Evolutionary conservation across 2,113 vertebrate species (phyloP), one percentile per base, ranked within the genome.

Genomic region (Tauraco erythrolophus): DNA sequence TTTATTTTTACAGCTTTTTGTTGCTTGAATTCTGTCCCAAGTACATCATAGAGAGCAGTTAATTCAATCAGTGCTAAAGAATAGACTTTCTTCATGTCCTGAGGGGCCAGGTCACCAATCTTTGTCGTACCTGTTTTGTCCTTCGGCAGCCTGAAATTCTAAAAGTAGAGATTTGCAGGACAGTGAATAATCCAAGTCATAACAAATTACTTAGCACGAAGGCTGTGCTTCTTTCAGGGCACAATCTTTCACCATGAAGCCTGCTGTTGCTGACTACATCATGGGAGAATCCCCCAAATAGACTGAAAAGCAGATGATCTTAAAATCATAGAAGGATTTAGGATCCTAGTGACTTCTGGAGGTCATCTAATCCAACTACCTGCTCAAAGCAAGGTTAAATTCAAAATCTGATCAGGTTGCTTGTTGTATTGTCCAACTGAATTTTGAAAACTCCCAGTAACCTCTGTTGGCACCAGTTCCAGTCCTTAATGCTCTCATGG

Each of bases 81-180:
- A 78, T 92, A 98, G n/a, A 99, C 99, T 84, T 99, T 99, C 98
- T 99, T 99, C 99, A 99, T 99, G 92, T 99, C 99, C 96, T 98
- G 98, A 65, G 98, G 95, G 12, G 99, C 99, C 41, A 99, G 98
- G 96, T 99, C 99, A 60, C 99, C 99, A 78, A 99, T 98, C 97
- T 96, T 99, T 33, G 99, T 99, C 89, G 97, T 99, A 69, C 99
- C 99, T 1, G 99, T 99, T 98, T 99, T 99, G 97, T 99, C 99
- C 95, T 98, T 98, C 11, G 98, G 98, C 83, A 99, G 92, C 96
- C 98, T 99, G 85, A 99, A 99, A 97, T 99, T 99, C 99, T 99
- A 72, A 93, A 92, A 97, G 54, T 90, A 92, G 96, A 88, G 51
- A 87, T 81, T 89, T 92, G 82, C 53, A 94, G 76, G 41, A 51